Base-by-base conservation (phyloP, 2,797 vertebrate genomes). In the Alfaro cultratus region DNA sequence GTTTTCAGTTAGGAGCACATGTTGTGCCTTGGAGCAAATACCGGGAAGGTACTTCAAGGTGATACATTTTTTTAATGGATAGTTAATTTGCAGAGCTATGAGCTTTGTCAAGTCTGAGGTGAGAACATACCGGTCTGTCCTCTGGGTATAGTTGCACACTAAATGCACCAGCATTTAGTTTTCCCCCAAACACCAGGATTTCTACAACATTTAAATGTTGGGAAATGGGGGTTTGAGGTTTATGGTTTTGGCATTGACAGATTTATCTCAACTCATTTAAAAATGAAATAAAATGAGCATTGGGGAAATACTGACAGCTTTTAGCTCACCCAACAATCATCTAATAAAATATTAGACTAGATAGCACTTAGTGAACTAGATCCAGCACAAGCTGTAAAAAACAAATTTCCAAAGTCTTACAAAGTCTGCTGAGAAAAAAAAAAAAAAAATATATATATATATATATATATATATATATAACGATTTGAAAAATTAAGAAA, bases 351-450 rank as follows among this genome's bases (percentile, higher is more conserved):
- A 68, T 68, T 26, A 84, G 80, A 89, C 80, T 82, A 13, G 31
- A 87, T 60, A 26, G 76, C 77, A 88, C 73, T 86, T 75, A 70
- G 88, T 34, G 76, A 73, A 89, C 74, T 76, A 84, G 89, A 82
- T 76, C 88, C 75, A 53, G 68, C 12, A 60, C 76, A 85, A 78
- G 64, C 21, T 77, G 85, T 90, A 79, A 84, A 68, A 79, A 82
- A 86, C 12, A 0, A 1, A 72, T 53, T 53, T 10, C 51, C 26
- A 53, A 53, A 53, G 46, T 43, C 36, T 23, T 9, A 68, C 2
- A 26, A 41, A 68, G 5, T 46, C 13, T 71, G 68, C 26, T n/a
- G 39, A 31, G 13, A 36, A 11, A 31, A 31, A 57, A 57, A 46
- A 1, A 8, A 39, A 41, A 23, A 68, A 68, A 26, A 26, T 4